These are phyloP conservation scores for Ictalurus furcatus DNA, from an alignment of 2,113 vertebrate species.

Conservation along the genomic window DNA sequence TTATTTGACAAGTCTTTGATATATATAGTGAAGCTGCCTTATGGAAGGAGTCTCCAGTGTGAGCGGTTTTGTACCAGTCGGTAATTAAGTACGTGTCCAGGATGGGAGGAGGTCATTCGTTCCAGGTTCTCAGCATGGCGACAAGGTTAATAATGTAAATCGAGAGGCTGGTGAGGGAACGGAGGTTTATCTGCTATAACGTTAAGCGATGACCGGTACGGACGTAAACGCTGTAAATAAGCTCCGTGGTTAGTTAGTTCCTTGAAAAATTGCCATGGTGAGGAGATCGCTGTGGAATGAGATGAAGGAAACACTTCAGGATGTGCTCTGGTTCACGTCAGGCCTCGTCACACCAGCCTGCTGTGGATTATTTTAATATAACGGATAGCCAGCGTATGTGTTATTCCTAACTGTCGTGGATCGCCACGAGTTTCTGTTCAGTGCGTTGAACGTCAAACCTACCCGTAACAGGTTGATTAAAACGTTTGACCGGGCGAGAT, in stretches of 20 bases:
- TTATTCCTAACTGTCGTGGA: not conserved
- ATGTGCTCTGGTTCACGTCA: not conserved
- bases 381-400: too few relatives aligned
- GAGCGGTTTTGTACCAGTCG: not conserved
- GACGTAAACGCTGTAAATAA: not conserved
- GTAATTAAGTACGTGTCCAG: not conserved
- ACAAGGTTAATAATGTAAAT: not conserved
- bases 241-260: too few relatives aligned
- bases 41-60: constrained; percentile 9
- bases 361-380: not conserved
- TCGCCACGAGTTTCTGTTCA: not conserved
- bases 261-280: too few relatives aligned
- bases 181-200: not conserved
- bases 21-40: not conserved
- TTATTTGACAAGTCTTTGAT: not conserved
- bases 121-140: not conserved
- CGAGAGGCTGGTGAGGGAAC: not conserved
- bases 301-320: not conserved
- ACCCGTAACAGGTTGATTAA: not conserved
- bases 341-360: not conserved
- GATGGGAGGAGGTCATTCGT: not conserved
- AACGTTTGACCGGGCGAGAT: not conserved
- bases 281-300: not conserved
- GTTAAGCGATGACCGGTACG: too few relatives aligned
- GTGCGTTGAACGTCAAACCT: not conserved